These are phyloP conservation scores for Leptoteleia sp. DNA, from an alignment of 1,140 invertebrate species.

Conservation along the genomic window DNA sequence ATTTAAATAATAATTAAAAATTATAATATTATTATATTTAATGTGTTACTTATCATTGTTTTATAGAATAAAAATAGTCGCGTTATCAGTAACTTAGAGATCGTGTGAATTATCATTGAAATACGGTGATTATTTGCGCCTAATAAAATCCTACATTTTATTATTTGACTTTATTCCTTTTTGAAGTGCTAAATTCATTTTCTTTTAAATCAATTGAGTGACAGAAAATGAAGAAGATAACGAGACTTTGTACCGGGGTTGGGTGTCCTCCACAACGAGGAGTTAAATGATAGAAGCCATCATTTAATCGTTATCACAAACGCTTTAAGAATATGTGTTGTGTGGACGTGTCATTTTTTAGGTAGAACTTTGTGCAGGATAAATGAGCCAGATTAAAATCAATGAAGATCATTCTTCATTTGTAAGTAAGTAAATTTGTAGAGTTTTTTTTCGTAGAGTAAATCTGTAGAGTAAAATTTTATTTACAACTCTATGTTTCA, in stretches of 20 bases:
- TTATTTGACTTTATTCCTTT: neutral
- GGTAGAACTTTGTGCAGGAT: slow-evolving; percentile 16
- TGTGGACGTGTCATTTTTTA: slow-evolving; percentile 18
- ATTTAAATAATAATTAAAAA: neutral
- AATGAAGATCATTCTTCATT: slow-evolving; percentile 9
- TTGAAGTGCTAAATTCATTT: no score
- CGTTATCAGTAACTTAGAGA: no score
- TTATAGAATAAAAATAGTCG: no score
- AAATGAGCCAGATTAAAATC: slow-evolving; percentile 30
- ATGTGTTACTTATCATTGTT: neutral
- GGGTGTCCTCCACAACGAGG: slow-evolving; percentile 1
- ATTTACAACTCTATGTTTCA: no score
- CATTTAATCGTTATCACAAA: neutral
- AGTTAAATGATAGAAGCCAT: slow-evolving; percentile 16
- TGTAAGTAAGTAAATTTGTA: slow-evolving; percentile 12
- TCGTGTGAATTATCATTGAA: no score
- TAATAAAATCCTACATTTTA: neutral
- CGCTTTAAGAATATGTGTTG: slow-evolving; percentile 29
- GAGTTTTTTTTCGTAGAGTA: no score
- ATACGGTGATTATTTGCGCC: no score
- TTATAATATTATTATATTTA: neutral
- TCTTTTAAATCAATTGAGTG: no score
- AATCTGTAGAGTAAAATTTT: no score
- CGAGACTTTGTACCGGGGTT: slow-evolving; percentile 9
- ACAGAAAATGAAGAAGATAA: slow-evolving; percentile 7